phyloP scores from a whole-genome alignment of 2,797 vertebrate genomes.

The Catamblyrhynchus diadema region DNA sequence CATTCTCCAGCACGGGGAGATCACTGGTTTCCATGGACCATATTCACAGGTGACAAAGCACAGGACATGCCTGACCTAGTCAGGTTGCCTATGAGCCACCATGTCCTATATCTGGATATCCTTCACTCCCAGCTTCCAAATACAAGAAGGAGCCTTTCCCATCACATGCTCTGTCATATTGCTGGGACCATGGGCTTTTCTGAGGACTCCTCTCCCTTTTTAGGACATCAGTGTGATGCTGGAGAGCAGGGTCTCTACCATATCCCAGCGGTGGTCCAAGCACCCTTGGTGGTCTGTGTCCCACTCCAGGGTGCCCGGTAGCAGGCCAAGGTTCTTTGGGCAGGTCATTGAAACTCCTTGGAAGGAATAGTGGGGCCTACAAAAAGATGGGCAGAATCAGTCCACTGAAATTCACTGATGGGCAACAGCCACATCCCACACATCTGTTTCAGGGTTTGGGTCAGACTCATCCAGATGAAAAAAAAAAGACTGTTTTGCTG shows the following conservation, averaged over 20 bases:
- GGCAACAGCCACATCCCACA: not conserved
- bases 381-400: not conserved
- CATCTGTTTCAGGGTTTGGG: not conserved
- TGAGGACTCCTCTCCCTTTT: not conserved
- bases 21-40: not conserved
- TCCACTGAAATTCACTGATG: not conserved
- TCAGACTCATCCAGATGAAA: not conserved
- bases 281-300: not conserved
- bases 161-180: fast-evolving
- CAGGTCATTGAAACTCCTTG: not conserved
- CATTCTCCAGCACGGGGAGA: not conserved
- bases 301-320: fast-evolving
- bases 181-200: not conserved
- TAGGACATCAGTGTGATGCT: not conserved
- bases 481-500: not conserved
- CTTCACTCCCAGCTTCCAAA: not conserved
- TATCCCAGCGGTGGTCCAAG: fast-evolving
- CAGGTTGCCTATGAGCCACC: not conserved
- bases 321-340: not conserved
- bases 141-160: not conserved
- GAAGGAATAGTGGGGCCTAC: not conserved
- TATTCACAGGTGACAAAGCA: not conserved
- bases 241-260: not conserved
- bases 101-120: not conserved
- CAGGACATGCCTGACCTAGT: not conserved